Conservation (phyloP, 1,140 invertebrate species). For the Dendroctonus valens region DNA sequence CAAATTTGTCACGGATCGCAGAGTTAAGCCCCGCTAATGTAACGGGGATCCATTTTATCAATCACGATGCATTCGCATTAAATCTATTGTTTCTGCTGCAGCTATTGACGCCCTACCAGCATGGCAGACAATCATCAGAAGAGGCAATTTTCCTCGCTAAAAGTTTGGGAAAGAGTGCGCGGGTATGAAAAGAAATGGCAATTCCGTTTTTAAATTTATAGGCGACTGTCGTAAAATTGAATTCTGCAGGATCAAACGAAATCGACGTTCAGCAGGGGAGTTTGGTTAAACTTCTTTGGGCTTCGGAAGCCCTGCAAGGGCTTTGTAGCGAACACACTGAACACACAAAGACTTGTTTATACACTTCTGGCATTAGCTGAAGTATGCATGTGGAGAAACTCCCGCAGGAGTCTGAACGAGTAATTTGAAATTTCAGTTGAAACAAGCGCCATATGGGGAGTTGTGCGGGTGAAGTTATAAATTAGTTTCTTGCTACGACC, state of each 20-base stretch:
- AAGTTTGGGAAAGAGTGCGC: neutral
- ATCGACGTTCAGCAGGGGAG: conserved; percentile 9
- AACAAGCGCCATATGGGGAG: too few species aligned
- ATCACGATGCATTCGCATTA: conserved; percentile 7
- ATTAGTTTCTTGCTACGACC: too few species aligned
- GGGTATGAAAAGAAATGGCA: conserved; percentile 22
- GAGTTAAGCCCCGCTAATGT: conserved; percentile 9
- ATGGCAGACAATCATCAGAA: neutral
- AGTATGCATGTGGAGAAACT: too few species aligned
- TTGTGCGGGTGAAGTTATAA: too few species aligned
- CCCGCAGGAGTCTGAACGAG: too few species aligned
- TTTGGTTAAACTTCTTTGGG: conserved; percentile 17
- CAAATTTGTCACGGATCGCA: conserved; percentile 23
- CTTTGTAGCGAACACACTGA: conserved; percentile 35
- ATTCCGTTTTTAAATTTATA: conserved; percentile 27
- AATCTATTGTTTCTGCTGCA: conserved; percentile 12
- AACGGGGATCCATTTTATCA: conserved; percentile 18
- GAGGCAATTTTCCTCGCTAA: neutral
- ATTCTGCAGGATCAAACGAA: conserved; percentile 21
- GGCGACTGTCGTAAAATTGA: conserved; percentile 26
- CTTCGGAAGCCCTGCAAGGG: conserved; percentile 17
- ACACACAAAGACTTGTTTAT: conserved; percentile 12
- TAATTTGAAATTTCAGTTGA: too few species aligned
- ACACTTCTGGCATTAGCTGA: too few species aligned
- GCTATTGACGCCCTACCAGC: neutral